phyloP scores from a whole-genome alignment of 2,113 vertebrate genomes.

The Ammodramus savannarum region DNA sequence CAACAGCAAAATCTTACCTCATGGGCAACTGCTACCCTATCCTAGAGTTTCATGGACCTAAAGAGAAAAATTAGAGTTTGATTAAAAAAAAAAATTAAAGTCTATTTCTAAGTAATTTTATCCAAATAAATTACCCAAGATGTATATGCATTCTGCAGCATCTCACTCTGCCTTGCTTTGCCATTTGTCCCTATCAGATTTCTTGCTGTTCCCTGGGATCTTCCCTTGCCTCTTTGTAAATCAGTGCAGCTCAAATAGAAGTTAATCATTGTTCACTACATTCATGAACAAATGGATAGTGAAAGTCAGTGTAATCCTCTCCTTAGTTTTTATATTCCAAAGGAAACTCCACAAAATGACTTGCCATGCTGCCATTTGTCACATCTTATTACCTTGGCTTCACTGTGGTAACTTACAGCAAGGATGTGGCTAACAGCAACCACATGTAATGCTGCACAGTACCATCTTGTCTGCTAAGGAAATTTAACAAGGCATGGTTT shows the following conservation, averaged over 20 bases:
- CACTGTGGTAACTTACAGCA: slow-evolving; percentile 70
- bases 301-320: slow-evolving; percentile 41
- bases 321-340: neutral
- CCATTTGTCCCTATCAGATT: neutral
- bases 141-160: neutral
- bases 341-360: slow-evolving; percentile 53
- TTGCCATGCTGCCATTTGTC: slow-evolving; percentile 67
- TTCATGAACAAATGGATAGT: neutral
- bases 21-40: neutral
- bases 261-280: neutral
- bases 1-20: neutral
- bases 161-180: neutral
- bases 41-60: neutral
- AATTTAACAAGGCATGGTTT: slow-evolving; percentile 70
- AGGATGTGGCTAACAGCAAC: slow-evolving; percentile 76
- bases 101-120: neutral
- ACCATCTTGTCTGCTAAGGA: slow-evolving; percentile 64
- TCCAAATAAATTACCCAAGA: neutral
- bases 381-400: slow-evolving; percentile 69
- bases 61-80: neutral
- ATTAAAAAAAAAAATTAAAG: neutral
- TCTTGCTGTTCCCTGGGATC: neutral
- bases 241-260: neutral
- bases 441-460: slow-evolving; percentile 66
- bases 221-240: neutral